phyloP scores from a whole-genome alignment of 2,888 invertebrate genomes.

The Noctua fimbriata region DNA sequence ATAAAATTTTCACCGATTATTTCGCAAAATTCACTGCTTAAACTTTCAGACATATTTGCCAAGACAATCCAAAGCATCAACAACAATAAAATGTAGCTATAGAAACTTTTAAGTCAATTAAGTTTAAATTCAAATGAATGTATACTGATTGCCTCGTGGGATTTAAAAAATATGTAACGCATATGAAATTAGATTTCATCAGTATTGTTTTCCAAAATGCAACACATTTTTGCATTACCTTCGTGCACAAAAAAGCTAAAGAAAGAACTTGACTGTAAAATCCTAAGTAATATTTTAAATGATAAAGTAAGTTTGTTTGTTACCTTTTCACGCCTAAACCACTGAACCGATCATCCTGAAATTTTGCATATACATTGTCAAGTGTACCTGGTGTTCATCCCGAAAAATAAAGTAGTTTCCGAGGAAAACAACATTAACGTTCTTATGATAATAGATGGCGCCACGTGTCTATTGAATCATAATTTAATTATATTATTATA shows the following conservation, averaged over 20 bases:
- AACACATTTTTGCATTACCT: not conserved
- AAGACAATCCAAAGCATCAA: not conserved
- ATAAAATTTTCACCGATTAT: not conserved
- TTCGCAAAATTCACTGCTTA: not conserved
- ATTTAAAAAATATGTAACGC: not conserved
- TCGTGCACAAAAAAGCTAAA: not conserved
- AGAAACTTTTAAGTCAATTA: not conserved
- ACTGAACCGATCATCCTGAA: too few relatives aligned
- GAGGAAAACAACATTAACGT: too few relatives aligned
- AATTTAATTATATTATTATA: too few relatives aligned
- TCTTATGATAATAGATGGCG: too few relatives aligned
- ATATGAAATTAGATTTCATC: not conserved
- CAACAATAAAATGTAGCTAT: not conserved
- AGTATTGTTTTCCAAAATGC: not conserved
- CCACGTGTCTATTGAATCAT: too few relatives aligned
- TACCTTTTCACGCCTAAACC: too few relatives aligned
- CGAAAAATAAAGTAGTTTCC: too few relatives aligned
- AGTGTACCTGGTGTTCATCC: too few relatives aligned
- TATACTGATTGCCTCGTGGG: not conserved
- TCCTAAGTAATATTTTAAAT: too few relatives aligned
- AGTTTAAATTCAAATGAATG: not conserved
- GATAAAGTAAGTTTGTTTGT: too few relatives aligned
- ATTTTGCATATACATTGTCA: too few relatives aligned
- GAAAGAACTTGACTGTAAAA: not conserved
- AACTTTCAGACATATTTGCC: not conserved